Conservation (phyloP, 2,113 vertebrate genomes). For the Alosa alosa region DNA sequence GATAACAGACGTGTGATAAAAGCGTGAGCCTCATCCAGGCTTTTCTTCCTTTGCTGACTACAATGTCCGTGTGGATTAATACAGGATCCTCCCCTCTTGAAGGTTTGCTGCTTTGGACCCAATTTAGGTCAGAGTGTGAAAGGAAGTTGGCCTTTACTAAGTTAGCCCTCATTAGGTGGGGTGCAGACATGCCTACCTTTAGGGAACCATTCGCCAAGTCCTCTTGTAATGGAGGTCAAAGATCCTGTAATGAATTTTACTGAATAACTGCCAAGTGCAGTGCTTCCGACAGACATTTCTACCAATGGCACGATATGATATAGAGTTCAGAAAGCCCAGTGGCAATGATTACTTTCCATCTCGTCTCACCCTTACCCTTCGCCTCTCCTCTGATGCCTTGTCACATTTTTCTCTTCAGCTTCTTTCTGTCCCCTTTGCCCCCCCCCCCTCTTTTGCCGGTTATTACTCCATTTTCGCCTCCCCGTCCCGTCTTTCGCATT, state of each 20-base stretch:
- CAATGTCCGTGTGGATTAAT: constrained; percentile 38
- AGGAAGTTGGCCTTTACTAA: constrained; percentile 39
- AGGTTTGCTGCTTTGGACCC: constrained; percentile 32
- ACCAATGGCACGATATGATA: constrained; percentile 39
- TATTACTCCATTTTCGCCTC: constrained; percentile 31
- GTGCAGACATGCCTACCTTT: constrained; percentile 41
- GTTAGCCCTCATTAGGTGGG: constrained; percentile 46
- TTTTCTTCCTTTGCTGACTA: neutral
- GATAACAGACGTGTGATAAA: neutral
- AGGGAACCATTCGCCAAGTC: constrained; percentile 37
- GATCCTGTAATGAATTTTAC: constrained; percentile 48
- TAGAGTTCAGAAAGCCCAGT: constrained; percentile 28
- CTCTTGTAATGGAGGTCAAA: constrained; percentile 54
- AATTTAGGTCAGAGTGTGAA: constrained; percentile 31
- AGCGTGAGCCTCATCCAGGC: neutral
- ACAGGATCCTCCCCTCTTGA: neutral
- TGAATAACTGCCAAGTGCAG: constrained; percentile 34
- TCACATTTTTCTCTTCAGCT: neutral
- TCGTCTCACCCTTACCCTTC: constrained; percentile 9
- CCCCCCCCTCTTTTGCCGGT: neutral
- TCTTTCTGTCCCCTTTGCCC: neutral
- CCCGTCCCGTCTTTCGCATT: constrained; percentile 11
- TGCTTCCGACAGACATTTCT: constrained; percentile 43
- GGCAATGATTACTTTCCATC: constrained; percentile 36
- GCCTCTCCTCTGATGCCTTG: constrained; percentile 26